Base-by-base conservation (phyloP, 2,113 vertebrate species). In the Xiphophorus maculatus region DNA sequence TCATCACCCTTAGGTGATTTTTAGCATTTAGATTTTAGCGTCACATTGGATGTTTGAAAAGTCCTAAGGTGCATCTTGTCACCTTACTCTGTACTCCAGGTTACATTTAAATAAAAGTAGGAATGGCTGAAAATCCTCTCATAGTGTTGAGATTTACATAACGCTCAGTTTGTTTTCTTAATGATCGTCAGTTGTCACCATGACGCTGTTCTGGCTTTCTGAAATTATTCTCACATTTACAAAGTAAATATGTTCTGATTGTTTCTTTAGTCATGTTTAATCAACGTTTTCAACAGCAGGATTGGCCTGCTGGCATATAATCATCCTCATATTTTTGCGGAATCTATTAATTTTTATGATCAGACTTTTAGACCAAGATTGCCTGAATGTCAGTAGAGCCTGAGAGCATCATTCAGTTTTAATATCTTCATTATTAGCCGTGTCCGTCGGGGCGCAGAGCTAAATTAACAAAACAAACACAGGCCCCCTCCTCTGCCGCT, bases 1-100 rank as follows among this genome's bases (percentile, higher is more conserved):
- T 30, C 27, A 29, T 75, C 66, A 51, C 74, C 76, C 84, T 25
- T 25, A 44, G 65, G 78, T 82, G 82, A 73, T 58, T 54, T 37
- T 42, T 92, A 87, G 89, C 92, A 92, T 94, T 94, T 93, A 92
- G 91, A 94, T 92, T 90, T 86, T 90, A 91, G 77, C 66, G 69
- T 80, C 63, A 64, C 77, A 68, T 88, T 84, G 68, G 81, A 90
- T 90, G 85, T 84, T 79, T 69, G 76, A 60, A 72, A 84, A 69
- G 63, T 66, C 66, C 79, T 81, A 83, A 58, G 51, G 51, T 81
- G 85, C 85, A 77, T 73, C 66, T 66, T 84, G 86, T 84, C 81
- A 80, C 79, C 69, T 81, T 54, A 28, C n/a, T 17, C 29, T 37
- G 32, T 12, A 54, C 15, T 4, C 14, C 3, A 12, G 14, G 40